These are phyloP conservation scores for Lobophora halterata DNA, from an alignment of 2,888 invertebrate genomes.

Conservation along the genomic window DNA sequence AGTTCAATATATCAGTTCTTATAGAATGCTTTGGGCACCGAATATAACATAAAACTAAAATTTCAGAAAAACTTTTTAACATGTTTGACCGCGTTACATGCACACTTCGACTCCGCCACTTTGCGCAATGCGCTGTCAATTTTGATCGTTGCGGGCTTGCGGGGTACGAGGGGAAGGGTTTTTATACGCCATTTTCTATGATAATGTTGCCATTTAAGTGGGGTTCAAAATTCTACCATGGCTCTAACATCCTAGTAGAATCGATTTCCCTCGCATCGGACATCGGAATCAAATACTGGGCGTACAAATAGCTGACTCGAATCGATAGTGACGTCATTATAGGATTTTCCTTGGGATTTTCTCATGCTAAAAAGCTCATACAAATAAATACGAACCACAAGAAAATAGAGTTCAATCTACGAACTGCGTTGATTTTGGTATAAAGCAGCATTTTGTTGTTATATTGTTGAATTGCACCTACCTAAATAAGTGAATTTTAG, in stretches of 20 bases:
- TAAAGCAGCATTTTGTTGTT: no score
- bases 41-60: conserved; percentile 86
- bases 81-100: conserved; percentile 82
- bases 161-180: conserved; percentile 35
- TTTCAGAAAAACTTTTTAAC: conserved; percentile 87
- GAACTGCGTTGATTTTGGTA: no score
- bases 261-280: no score
- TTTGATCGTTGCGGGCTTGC: not conserved
- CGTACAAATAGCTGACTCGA: no score
- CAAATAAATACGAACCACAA: no score
- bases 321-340: no score
- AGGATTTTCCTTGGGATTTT: no score
- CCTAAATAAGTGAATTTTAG: no score
- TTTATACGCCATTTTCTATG: conserved; percentile 54
- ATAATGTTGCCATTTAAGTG: conserved; percentile 38
- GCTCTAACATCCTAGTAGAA: not conserved
- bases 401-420: no score
- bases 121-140: conserved; percentile 72
- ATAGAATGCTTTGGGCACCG: conserved; percentile 85
- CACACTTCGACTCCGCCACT: conserved; percentile 71
- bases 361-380: no score
- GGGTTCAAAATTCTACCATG: conserved; percentile 11
- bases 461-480: no score
- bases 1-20: conserved; percentile 87
- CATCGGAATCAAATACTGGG: no score